Percentiles rank a stretch among this genome's conserved stretches.
phyloP scores from a whole-genome alignment of 2,888 invertebrate species.

The Brassicogethes aeneus region DNA sequence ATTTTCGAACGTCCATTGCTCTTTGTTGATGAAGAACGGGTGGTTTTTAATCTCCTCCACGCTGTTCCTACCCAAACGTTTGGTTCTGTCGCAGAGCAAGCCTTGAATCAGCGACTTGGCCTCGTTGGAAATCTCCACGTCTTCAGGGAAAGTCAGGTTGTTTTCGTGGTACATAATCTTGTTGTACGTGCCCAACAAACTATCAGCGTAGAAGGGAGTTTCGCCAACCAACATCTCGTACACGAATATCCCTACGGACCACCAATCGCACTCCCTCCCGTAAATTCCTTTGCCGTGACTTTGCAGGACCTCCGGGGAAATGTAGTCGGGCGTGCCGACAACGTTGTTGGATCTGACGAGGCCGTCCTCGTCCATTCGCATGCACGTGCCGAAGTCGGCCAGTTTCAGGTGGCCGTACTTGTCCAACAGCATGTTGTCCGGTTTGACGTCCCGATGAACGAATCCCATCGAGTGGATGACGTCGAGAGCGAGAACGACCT shows the following conservation, averaged over 20 bases:
- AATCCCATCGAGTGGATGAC: constrained; percentile 99
- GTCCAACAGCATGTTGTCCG: constrained; percentile 97
- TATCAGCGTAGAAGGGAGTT: constrained; percentile 98
- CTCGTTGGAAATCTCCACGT: constrained; percentile 83
- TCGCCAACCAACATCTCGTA: constrained; percentile 99
- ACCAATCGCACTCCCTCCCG: constrained; percentile 98
- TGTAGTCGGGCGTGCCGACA: constrained; percentile 99
- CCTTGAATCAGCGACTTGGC: constrained; percentile 86
- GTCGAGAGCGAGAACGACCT: constrained; percentile 77
- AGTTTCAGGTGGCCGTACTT: constrained; percentile 92
- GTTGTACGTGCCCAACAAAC: constrained; percentile 91
- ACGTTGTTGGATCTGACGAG: constrained; percentile 94
- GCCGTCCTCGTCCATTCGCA: constrained; percentile 96
- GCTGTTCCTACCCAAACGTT: constrained; percentile 73
- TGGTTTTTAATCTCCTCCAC: constrained; percentile 93
- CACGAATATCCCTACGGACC: constrained; percentile 98
- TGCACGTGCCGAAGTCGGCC: constrained; percentile 99
- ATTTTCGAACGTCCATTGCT: constrained; percentile 97
- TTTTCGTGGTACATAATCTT: constrained; percentile 99
- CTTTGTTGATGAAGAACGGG: constrained; percentile 92
- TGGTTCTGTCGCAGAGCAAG: constrained; percentile 85
- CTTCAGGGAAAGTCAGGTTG: constrained; percentile 90
- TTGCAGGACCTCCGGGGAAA: constrained; percentile 96
- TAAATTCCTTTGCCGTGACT: constrained; percentile 84
- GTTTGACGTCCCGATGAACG: constrained; percentile 93